A percentile compares a stretch with the other conserved stretches of the same genome.
phyloP scores from a whole-genome alignment of 2,888 invertebrate genomes.

The Octonoba sinensis region DNA sequence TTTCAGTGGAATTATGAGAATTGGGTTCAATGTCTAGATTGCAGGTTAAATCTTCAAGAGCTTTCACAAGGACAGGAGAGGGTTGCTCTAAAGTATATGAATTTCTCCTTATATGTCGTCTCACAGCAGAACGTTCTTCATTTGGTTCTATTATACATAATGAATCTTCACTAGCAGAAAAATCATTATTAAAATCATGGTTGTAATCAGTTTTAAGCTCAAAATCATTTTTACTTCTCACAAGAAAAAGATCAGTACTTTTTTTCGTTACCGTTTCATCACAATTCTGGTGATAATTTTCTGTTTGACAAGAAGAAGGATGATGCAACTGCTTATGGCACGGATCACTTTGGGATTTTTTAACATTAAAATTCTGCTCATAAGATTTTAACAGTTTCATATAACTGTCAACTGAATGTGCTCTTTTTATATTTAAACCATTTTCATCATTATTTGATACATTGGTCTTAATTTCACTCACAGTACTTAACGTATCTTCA shows the following conservation, averaged over 20 bases:
- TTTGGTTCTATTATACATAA: background rate
- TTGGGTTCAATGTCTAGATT: slow-evolving; percentile 4
- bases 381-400: slow-evolving; percentile 26
- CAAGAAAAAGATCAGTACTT: too few relatives aligned
- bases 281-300: too few relatives aligned
- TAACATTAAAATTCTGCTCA: slow-evolving; percentile 14
- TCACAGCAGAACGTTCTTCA: background rate
- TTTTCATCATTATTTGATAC: background rate
- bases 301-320: too few relatives aligned
- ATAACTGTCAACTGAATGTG: slow-evolving; percentile 53
- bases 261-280: too few relatives aligned
- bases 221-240: too few relatives aligned
- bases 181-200: too few relatives aligned
- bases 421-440: slow-evolving; percentile 4
- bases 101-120: slow-evolving; percentile 76
- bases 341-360: slow-evolving; percentile 46
- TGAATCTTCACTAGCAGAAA: background rate
- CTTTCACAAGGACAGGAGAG: slow-evolving; percentile 77
- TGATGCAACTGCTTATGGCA: background rate
- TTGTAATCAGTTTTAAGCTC: too few relatives aligned
- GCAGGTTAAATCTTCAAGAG: slow-evolving; percentile 46
- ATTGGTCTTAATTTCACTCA: background rate
- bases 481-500: slow-evolving; percentile 8
- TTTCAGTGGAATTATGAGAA: slow-evolving; percentile 27
- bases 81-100: slow-evolving; percentile 85